Evolutionary conservation across 2,888 invertebrate genomes (phyloP), one percentile per base, ranked within the genome.

Genomic region (Mythimna lalbum): DNA sequence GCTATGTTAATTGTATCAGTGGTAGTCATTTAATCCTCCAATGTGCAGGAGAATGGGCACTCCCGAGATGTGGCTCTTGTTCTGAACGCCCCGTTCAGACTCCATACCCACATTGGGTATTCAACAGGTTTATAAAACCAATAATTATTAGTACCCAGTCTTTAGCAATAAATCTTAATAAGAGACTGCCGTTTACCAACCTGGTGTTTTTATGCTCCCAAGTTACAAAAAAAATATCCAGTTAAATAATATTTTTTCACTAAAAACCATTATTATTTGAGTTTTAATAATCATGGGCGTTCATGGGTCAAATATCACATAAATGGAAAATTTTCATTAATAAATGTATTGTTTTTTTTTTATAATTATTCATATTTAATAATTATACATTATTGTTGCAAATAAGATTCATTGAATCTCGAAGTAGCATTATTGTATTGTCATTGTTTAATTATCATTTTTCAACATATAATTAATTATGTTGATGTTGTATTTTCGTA

Each of bases 371-470:
- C 21, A 66, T 73, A 63, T 60, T 64, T 47, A 19, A 43, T 19
- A 43, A 43, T 43, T 43, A 43, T 43, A 77, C 65, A 66, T 80
- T 68, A 73, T 66, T 73, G 63, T 81, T 77, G 63, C 71, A 71
- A 81, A 52, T 82, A 85, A 80, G 87, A 86, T 88, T 88, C 83
- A 36, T 78, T 77, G 89, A 89, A 89, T 89, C 89, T 89, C 89
- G 52, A 71, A 74, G 70, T 73, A 79, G 72, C 65, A 60, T 69
- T 70, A 76, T 63, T 76, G 64, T 68, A 63, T 63, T 70, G 43
- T 76, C 53, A 65, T 69, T 77, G 55, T 74, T 87, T 66, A 72
- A 68, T 77, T 73, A 47, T 80, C 31, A 57, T 76, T 76, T n/a
- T 69, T 77, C 68, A 78, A 78, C 55, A 53, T 78, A 62, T 21